Evolutionary conservation across 2,797 vertebrate species (phyloP).

Genomic region (Molossus alvarezi): DNA sequence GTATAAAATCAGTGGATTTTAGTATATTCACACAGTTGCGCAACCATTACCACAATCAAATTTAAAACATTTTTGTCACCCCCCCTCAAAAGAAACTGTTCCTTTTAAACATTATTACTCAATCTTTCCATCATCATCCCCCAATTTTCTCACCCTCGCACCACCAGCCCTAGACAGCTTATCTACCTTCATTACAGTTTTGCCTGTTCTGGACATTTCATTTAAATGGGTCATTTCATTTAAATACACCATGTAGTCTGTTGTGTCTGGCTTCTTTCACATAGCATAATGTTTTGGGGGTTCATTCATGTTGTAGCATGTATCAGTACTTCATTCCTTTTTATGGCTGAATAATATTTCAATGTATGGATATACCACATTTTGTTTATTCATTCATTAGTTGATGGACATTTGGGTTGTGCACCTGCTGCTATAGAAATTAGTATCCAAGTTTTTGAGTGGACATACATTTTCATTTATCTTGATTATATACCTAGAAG

Average conservation of each 20-base stretch:
- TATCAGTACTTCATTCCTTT: too few relatives aligned
- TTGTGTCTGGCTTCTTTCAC: too few relatives aligned
- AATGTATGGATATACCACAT: not conserved
- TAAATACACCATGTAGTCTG: too few relatives aligned
- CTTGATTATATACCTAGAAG: not conserved
- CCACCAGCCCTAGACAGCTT: not conserved
- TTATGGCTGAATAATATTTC: not conserved
- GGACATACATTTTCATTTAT: not conserved
- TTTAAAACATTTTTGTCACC: too few relatives aligned
- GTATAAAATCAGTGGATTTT: too few relatives aligned
- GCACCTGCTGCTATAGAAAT: not conserved
- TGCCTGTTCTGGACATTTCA: too few relatives aligned
- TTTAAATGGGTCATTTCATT: too few relatives aligned
- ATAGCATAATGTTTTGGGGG: too few relatives aligned
- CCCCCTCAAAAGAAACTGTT: not conserved
- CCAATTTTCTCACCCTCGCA: not conserved
- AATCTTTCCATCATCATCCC: not conserved
- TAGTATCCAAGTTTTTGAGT: not conserved
- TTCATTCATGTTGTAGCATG: too few relatives aligned
- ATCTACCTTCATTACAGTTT: not conserved
- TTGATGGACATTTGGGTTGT: not conserved
- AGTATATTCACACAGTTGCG: too few relatives aligned
- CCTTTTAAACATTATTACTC: not conserved
- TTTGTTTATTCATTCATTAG: not conserved
- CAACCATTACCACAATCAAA: too few relatives aligned